Conservation (phyloP, 2,888 invertebrate genomes). For the Leptinotarsa peninsularis region DNA sequence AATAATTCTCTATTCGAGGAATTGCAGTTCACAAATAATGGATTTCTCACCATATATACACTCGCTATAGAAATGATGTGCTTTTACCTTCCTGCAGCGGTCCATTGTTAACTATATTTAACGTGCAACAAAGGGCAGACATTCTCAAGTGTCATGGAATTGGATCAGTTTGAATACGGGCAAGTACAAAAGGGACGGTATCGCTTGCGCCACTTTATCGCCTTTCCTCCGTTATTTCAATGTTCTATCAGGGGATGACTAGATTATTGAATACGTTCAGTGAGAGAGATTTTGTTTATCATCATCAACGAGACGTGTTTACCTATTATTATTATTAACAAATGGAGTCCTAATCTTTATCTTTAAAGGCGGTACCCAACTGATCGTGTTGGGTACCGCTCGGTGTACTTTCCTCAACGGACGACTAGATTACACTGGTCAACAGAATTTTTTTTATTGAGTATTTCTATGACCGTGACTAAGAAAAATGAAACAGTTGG, state of each 20-base stretch:
- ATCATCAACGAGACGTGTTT: too few relatives aligned
- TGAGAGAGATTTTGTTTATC: too few relatives aligned
- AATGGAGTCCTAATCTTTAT: too few relatives aligned
- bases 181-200: not conserved
- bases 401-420: too few relatives aligned
- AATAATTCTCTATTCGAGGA: not conserved
- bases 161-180: not conserved
- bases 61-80: not conserved
- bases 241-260: not conserved
- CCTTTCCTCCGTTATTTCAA: not conserved
- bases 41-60: not conserved
- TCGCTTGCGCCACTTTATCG: not conserved
- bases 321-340: too few relatives aligned
- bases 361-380: too few relatives aligned
- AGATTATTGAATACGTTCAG: too few relatives aligned
- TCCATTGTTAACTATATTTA: slow-evolving; percentile 7
- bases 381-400: too few relatives aligned
- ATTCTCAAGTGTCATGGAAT: slow-evolving; percentile 8
- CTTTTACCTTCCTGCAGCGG: not conserved
- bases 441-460: not conserved
- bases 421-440: too few relatives aligned
- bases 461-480: not conserved
- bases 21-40: not conserved
- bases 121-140: slow-evolving; percentile 1
- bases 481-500: not conserved